Evolutionary conservation across 2,113 vertebrate species (phyloP).

Genomic region (Halcyon senegalensis): DNA sequence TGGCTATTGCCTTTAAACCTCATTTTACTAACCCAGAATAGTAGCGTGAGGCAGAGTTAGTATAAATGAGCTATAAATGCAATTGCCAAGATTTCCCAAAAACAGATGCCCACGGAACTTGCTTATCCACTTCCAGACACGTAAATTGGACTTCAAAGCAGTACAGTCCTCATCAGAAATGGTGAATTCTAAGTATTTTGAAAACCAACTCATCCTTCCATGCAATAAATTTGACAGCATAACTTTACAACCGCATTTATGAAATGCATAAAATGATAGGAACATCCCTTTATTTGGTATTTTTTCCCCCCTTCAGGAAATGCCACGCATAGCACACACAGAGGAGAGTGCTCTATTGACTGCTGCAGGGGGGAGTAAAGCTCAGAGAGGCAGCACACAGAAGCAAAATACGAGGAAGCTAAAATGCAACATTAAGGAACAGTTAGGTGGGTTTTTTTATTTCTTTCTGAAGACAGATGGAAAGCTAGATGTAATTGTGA

Average conservation of each 20-base stretch:
- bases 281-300: not conserved
- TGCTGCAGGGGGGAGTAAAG: not conserved
- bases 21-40: not conserved
- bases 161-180: not conserved
- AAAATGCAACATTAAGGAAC: not conserved
- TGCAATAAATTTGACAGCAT: not conserved
- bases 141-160: slow-evolving; percentile 15
- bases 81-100: not conserved
- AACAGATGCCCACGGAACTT: not conserved
- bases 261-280: not conserved
- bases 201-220: not conserved
- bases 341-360: not conserved
- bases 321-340: not conserved
- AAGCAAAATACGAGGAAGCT: not conserved
- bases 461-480: not conserved
- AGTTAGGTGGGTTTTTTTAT: not conserved
- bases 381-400: not conserved
- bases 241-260: not conserved
- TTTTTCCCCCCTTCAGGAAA: slow-evolving; percentile 28
- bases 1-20: not conserved
- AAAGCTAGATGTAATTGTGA: not conserved
- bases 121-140: not conserved
- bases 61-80: not conserved
- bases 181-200: not conserved
- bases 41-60: not conserved